These are phyloP conservation scores for Halictus ligatus DNA, from an alignment of 2,888 invertebrate genomes.

Conservation along the genomic window DNA sequence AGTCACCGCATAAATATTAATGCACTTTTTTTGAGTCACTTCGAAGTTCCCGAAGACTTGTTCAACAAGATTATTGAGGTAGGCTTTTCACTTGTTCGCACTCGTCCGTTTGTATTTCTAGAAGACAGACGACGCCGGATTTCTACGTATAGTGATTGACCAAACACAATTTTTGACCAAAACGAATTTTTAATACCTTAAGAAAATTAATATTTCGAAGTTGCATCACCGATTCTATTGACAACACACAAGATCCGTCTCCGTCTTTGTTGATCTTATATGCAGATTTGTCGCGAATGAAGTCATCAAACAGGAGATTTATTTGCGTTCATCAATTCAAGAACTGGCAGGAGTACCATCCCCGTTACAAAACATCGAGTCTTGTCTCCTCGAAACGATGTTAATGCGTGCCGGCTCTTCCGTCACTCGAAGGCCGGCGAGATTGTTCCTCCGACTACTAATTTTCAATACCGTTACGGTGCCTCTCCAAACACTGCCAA, in stretches of 20 bases:
- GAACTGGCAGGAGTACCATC: background rate
- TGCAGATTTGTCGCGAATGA: background rate
- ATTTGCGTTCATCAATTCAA: constrained; percentile 3
- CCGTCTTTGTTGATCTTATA: background rate
- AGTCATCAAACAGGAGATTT: constrained; percentile 10
- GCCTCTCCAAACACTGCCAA: background rate
- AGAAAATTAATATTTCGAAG: background rate
- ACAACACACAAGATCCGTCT: no score
- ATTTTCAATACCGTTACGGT: background rate
- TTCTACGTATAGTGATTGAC: no score
- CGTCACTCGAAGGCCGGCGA: constrained; percentile 1
- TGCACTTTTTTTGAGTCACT: no score
- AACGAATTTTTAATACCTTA: no score
- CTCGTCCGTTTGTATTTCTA: no score
- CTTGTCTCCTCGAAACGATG: background rate
- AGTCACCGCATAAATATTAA: no score
- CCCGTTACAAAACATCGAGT: background rate
- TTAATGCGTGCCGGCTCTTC: constrained; percentile 5
- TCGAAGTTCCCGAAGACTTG: no score
- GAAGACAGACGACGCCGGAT: no score
- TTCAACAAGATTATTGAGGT: no score
- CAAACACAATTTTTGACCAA: no score
- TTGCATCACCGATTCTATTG: no score
- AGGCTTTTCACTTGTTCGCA: no score
- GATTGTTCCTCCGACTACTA: background rate